These are phyloP conservation scores for Pachycephala philippinensis DNA, from an alignment of 2,113 vertebrate genomes.

Conservation along the genomic window DNA sequence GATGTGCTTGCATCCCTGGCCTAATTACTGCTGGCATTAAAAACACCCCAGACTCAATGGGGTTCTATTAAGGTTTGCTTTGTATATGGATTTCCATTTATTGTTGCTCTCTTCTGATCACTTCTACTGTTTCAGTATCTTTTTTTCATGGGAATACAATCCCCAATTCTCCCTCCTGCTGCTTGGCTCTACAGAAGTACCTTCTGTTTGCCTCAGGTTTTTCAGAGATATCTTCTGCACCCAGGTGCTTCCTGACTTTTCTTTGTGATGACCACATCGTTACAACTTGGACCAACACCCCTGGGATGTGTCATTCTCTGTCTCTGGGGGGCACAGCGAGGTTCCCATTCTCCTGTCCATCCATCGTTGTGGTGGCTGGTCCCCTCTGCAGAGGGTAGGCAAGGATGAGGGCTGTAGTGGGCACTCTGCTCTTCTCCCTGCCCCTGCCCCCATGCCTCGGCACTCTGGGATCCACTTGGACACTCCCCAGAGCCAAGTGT, in stretches of 20 bases:
- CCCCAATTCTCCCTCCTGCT: background rate
- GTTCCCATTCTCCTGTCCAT: rapidly evolving
- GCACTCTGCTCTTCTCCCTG: too few species aligned
- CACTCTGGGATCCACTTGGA: rapidly evolving
- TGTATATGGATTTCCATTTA: background rate
- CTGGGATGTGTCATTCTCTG: rapidly evolving
- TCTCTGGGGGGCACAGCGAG: rapidly evolving
- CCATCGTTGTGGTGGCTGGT: rapidly evolving
- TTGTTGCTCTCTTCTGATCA: background rate
- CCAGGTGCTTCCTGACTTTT: background rate
- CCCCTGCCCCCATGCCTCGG: rapidly evolving
- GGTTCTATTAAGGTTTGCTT: background rate
- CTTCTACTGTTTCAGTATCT: background rate
- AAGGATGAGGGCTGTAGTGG: rapidly evolving
- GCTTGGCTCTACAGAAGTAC: background rate
- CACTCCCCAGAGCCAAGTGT: rapidly evolving
- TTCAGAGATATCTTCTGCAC: background rate
- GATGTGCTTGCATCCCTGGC: background rate
- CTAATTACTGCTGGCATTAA: background rate
- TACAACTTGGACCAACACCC: rapidly evolving
- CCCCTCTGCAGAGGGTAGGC: background rate
- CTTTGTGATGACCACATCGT: rapidly evolving
- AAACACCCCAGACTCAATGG: background rate
- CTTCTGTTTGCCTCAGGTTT: background rate
- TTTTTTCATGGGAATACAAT: background rate